phyloP scores from a whole-genome alignment of 2,888 invertebrate genomes.

The Eucriotettix oculatus region DNA sequence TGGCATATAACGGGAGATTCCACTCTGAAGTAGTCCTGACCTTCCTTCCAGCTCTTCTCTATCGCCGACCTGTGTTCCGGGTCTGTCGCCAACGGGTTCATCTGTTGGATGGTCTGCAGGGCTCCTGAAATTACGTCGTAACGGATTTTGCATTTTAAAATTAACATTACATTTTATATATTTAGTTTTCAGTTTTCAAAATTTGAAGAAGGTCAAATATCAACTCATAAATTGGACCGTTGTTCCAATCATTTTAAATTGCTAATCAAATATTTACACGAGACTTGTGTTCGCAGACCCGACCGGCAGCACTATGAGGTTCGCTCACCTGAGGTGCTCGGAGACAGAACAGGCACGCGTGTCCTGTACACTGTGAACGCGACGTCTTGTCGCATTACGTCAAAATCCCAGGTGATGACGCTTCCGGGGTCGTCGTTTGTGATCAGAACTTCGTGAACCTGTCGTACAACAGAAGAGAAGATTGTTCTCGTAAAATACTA shows the following conservation, averaged over 20 bases:
- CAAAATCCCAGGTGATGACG: constrained; percentile 93
- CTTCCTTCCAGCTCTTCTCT: constrained; percentile 46
- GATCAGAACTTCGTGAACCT: constrained; percentile 63
- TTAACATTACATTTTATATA: no score
- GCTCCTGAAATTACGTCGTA: constrained; percentile 1
- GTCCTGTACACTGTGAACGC: constrained; percentile 58
- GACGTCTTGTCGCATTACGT: constrained; percentile 77
- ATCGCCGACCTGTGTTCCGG: constrained; percentile 20
- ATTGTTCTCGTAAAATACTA: background rate
- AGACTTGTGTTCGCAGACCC: no score
- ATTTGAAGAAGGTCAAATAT: no score
- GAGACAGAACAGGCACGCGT: constrained; percentile 16
- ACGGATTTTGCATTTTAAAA: no score
- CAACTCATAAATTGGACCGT: no score
- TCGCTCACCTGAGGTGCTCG: constrained; percentile 6
- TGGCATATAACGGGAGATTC: constrained; percentile 72
- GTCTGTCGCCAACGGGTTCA: constrained; percentile 14
- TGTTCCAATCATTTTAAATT: no score
- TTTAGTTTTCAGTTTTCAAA: no score
- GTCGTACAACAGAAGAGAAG: constrained; percentile 13
- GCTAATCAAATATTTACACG: no score
- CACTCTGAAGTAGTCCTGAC: constrained; percentile 57
- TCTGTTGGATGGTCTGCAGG: constrained; percentile 13
- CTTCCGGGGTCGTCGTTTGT: constrained; percentile 68
- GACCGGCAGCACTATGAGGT: no score